These are phyloP conservation scores for Halictus ligatus DNA, from an alignment of 2,888 invertebrate genomes.

Conservation along the genomic window DNA sequence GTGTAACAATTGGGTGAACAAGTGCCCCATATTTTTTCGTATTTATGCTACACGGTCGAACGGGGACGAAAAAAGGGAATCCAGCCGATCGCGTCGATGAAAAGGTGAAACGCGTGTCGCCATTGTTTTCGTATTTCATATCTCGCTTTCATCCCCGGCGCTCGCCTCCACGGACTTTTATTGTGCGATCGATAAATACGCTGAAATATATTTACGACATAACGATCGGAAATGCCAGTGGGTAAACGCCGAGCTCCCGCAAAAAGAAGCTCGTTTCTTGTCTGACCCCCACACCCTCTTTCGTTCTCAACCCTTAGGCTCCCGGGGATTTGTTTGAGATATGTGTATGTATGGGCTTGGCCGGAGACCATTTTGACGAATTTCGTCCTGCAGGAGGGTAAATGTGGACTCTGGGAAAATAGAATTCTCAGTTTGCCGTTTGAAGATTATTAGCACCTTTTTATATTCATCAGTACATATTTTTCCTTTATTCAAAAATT, in stretches of 20 bases:
- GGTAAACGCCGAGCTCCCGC: constrained; percentile 15
- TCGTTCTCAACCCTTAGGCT: not conserved
- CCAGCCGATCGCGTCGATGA: not conserved
- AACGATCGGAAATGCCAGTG: constrained; percentile 25
- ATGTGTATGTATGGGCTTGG: not conserved
- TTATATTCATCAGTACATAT: too few species aligned
- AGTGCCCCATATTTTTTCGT: not conserved
- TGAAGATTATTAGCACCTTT: too few species aligned
- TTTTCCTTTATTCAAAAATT: too few species aligned
- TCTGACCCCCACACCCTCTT: not conserved
- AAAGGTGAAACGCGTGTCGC: not conserved
- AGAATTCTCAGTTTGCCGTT: not conserved
- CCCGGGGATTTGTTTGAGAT: not conserved
- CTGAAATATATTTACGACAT: constrained; percentile 41
- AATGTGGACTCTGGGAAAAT: not conserved
- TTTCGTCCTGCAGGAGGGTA: not conserved
- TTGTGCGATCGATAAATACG: constrained; percentile 35
- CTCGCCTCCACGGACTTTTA: constrained; percentile 5
- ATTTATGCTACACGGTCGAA: not conserved
- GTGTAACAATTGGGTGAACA: too few species aligned
- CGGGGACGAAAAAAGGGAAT: not conserved
- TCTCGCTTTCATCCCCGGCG: not conserved
- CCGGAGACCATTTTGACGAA: not conserved
- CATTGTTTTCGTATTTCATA: not conserved
- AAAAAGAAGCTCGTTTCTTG: not conserved